Conservation (phyloP, 2,888 invertebrate genomes). For the Erebia palarica region DNA sequence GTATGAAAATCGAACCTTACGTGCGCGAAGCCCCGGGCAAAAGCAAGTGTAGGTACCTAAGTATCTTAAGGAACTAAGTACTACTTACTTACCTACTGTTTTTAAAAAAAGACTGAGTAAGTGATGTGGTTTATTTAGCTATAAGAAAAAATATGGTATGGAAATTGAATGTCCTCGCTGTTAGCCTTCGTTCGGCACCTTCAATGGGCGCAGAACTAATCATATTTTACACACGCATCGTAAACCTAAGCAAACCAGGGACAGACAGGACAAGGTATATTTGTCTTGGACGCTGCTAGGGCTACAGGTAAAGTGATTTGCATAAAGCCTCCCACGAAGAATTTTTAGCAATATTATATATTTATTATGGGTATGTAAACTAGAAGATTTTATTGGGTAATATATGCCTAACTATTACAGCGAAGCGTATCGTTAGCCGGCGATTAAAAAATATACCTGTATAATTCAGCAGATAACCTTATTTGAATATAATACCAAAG, state of each 20-base stretch:
- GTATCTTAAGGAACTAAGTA: no score
- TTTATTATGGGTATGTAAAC: slow-evolving; percentile 40
- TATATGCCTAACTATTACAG: no score
- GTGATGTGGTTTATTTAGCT: background rate
- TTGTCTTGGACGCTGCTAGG: slow-evolving; percentile 66
- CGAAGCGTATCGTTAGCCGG: no score
- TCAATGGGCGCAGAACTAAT: slow-evolving; percentile 68
- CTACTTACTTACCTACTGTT: no score
- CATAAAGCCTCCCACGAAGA: slow-evolving; percentile 79
- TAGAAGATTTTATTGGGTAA: no score
- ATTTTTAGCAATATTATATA: slow-evolving; percentile 51
- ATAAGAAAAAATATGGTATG: background rate
- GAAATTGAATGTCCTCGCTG: background rate
- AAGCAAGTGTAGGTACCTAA: no score
- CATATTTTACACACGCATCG: slow-evolving; percentile 73
- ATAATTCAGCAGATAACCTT: no score
- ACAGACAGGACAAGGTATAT: slow-evolving; percentile 65
- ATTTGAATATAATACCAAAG: no score
- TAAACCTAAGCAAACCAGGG: slow-evolving; percentile 78
- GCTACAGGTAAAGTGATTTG: slow-evolving; percentile 79
- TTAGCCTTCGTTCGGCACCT: slow-evolving; percentile 61
- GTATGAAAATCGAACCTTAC: no score
- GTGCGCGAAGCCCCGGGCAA: no score
- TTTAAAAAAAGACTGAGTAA: no score
- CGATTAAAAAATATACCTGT: no score